phyloP scores from a whole-genome alignment of 2,797 vertebrate species.

The Semotilus atromaculatus region DNA sequence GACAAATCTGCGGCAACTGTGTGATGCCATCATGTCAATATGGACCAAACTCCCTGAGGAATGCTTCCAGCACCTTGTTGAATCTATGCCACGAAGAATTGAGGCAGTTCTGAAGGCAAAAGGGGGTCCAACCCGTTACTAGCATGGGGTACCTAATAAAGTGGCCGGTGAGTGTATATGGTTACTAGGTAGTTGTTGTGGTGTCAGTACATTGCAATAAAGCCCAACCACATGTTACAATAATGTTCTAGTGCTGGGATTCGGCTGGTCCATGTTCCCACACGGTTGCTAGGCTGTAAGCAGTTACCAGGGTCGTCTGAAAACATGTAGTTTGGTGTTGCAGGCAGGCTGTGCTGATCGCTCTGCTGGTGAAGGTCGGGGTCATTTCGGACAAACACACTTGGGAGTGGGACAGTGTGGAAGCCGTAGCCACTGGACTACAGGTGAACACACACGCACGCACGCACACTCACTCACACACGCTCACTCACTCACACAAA shows the following conservation, averaged over 20 bases:
- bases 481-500: no score
- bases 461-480: background rate
- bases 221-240: background rate
- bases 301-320: background rate
- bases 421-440: slow-evolving; percentile 94
- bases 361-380: slow-evolving; percentile 93
- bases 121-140: no score
- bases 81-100: no score
- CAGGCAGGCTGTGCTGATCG: slow-evolving; percentile 96
- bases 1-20: no score
- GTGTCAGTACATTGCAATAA: background rate
- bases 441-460: slow-evolving; percentile 77
- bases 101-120: no score
- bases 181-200: background rate
- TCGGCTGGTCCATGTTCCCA: background rate
- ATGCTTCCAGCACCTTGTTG: no score
- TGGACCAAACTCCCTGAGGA: no score
- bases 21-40: no score
- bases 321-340: background rate
- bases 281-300: background rate
- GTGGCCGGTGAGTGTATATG: no score
- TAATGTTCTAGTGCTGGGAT: background rate
- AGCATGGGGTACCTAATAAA: no score
- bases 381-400: slow-evolving; percentile 90
- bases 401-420: slow-evolving; percentile 96